Conservation (phyloP, 2,888 invertebrate species). For the Entomobrya proxima region DNA sequence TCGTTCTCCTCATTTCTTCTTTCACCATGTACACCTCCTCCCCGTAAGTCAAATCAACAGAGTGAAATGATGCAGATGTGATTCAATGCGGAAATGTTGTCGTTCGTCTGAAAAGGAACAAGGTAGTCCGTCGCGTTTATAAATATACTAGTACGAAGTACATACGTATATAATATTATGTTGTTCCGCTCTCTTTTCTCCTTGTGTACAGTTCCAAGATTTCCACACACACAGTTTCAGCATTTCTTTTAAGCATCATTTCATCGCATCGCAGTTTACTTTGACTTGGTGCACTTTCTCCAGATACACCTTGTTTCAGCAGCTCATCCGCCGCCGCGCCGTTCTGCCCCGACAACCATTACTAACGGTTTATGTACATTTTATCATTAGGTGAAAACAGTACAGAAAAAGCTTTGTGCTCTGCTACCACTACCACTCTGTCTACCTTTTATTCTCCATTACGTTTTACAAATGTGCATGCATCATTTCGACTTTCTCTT, state of each 20-base stretch:
- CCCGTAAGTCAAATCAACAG: slow-evolving; percentile 56
- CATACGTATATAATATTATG: background rate
- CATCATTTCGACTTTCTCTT: slow-evolving; percentile 10
- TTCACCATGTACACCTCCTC: slow-evolving; percentile 6
- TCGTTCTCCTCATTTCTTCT: slow-evolving; percentile 1
- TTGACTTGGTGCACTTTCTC: background rate
- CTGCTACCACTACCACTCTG: background rate
- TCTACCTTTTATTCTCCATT: background rate
- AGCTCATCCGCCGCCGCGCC: background rate
- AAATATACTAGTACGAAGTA: no score
- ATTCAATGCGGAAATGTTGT: slow-evolving; percentile 73
- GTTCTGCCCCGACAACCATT: background rate
- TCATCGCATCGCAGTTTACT: slow-evolving; percentile 36
- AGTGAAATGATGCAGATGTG: slow-evolving; percentile 74
- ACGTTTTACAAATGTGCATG: background rate
- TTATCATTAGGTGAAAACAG: background rate
- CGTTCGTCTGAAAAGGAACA: slow-evolving; percentile 33
- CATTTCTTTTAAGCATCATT: slow-evolving; percentile 50
- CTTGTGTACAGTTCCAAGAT: slow-evolving; percentile 9
- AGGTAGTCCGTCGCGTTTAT: no score
- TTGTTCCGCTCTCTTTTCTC: background rate
- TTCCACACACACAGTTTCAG: slow-evolving; percentile 27
- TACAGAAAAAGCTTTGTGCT: background rate
- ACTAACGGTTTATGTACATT: background rate
- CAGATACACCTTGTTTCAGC: background rate